A percentile compares a stretch with the other conserved stretches of the same genome.
Conservation (phyloP, 2,113 vertebrate genomes). For the Mus musculus region GRCm39 chr8:49495501-49496000, state of each 20-base stretch:
- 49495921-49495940: slow-evolving; percentile 78
- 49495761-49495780: slow-evolving; percentile 89
- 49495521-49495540: slow-evolving; percentile 11
- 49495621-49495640: slow-evolving; percentile 91
- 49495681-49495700: slow-evolving; percentile 90
- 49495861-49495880: slow-evolving; percentile 89
- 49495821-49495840: slow-evolving; percentile 93
- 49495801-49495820: slow-evolving; percentile 89
- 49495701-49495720: slow-evolving; percentile 91
- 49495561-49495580: slow-evolving; percentile 85
- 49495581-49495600: slow-evolving; percentile 86
- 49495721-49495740: slow-evolving; percentile 92
- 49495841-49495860: slow-evolving; percentile 89
- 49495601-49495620: slow-evolving; percentile 83
- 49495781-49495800: slow-evolving; percentile 92
- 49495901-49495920: slow-evolving; percentile 82
- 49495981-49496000: slow-evolving; percentile 79
- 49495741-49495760: slow-evolving; percentile 92
- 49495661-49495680: slow-evolving; percentile 90
- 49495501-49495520: slow-evolving; percentile 61
- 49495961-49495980: slow-evolving; percentile 72
- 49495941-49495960: slow-evolving; percentile 78
- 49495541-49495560: slow-evolving; percentile 74
- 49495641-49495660: slow-evolving; percentile 91
- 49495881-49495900: slow-evolving; percentile 85